These are phyloP conservation scores for Sula dactylatra DNA, from an alignment of 2,113 vertebrate genomes.

Conservation along the genomic window DNA sequence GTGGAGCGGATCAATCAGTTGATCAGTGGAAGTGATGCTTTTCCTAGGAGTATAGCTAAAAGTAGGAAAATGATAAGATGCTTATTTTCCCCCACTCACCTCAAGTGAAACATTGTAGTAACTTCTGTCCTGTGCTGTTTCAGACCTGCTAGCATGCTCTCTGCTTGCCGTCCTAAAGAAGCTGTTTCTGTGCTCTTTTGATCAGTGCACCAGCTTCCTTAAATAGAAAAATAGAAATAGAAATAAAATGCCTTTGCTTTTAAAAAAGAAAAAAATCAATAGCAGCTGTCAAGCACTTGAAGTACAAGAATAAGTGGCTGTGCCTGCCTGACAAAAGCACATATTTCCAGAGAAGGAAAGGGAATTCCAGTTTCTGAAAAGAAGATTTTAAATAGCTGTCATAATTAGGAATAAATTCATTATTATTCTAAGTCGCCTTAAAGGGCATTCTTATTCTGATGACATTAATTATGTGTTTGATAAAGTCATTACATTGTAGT, in stretches of 20 bases:
- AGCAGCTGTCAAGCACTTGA: constrained; percentile 50
- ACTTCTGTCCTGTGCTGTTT: neutral
- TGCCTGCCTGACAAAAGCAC: constrained; percentile 39
- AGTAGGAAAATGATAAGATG: neutral
- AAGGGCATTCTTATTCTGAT: constrained; percentile 29
- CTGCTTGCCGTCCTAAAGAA: neutral
- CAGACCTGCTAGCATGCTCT: neutral
- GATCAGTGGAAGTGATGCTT: neutral
- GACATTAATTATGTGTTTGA: constrained; percentile 55
- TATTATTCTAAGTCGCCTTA: constrained; percentile 32
- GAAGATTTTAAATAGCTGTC: constrained; percentile 61
- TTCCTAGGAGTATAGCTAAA: neutral
- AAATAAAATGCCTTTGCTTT: constrained; percentile 53
- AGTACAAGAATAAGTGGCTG: constrained; percentile 28
- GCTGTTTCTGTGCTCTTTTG: neutral
- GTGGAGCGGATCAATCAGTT: neutral
- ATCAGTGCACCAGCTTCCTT: neutral
- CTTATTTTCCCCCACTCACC: neutral
- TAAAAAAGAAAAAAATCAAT: constrained; percentile 23
- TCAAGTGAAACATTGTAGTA: neutral
- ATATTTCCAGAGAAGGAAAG: neutral
- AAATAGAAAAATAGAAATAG: constrained; percentile 55
- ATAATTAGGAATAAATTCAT: constrained; percentile 56
- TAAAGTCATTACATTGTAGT: constrained; percentile 18
- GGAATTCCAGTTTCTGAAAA: constrained; percentile 27